Evolutionary conservation across 2,888 invertebrate species (phyloP), one percentile per base, ranked within the genome.

Genomic region (Gerris lacustris): DNA sequence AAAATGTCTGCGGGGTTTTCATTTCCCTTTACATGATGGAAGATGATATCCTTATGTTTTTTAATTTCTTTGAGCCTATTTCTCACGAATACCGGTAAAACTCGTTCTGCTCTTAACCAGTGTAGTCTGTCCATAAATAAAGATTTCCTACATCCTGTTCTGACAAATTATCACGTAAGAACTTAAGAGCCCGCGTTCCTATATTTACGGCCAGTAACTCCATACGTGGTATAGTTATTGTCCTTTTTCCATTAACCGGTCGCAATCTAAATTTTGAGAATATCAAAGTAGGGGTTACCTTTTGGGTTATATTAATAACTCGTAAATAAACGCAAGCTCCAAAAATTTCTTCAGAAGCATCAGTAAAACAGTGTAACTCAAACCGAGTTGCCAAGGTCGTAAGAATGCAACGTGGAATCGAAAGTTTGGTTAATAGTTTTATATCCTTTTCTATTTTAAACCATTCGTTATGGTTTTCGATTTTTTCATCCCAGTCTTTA

Each of bases 291-390:
- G 17, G 0, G 6, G 2, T 6, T 2, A 47, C 11, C 7, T 6
- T 47, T 7, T 11, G 7, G 47, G 6, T 47, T 7, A 11, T 7
- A 6, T 7, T 47, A 47, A 47, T 47, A 47, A 47, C 7, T 47
- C 47, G 47, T 7, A 47, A 11, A 11, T 47, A 47, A 47, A 47
- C 11, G 11, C 47, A 47, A 7, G 47, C 11, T 7, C 47, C 47
- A 47, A 47, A 47, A 7, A 43, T 31, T 15, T 67, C 47, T 17
- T 70, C 15, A 1, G 67, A 67, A 2, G 70, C 70, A 70, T 70
- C 70, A n/a, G 66, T 15, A 43, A 70, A 70, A 15, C 70, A 70
- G 43, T 70, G 70, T 45, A 70, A 44, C 11, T 70, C 55, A 43
- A 45, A 6, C 2, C 2, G 1, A 47, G 11, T 11, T 7, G 47